Base-by-base conservation (phyloP, 2,113 vertebrate species). In the Pseudopipra pipra region DNA sequence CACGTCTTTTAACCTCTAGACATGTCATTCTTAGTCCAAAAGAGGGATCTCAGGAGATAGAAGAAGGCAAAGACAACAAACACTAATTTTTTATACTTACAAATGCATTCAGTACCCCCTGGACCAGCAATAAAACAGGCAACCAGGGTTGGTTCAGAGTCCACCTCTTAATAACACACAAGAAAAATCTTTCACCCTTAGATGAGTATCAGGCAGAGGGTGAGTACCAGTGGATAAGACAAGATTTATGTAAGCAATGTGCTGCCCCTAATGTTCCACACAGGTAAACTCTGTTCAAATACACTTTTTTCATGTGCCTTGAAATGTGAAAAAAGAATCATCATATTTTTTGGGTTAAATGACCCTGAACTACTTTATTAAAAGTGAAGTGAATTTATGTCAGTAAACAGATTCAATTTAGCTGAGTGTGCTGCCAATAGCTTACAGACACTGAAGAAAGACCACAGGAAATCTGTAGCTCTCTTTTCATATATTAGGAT, bases 1-100 rank as follows among this genome's bases (percentile, higher is more conserved):
- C 72, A 46, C 58, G 28, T 82, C 73, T 96, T 97, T 95, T 77
- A 85, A 93, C 72, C 31, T 92, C 47, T 55, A 52, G 56, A 82
- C 9, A 43, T 49, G 54, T 65, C 75, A 95, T 67, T 87, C 77
- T 68, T 62, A 87, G 41, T 74, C 35, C 39, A 88, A 89, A 97
- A 85, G 72, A 83, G 62, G 37, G 16, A 61, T 74, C 72, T 63
- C 31, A 19, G 11, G 58, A 78, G 68, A 43, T 47, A 85, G 61
- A 83, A 33, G 63, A 18, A 44, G 15, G 44, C 52, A 91, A 96
- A 93, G 23, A 92, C 58, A 77, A 78, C 30, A 86, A 85, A 93
- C 86, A 71, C 15, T 66, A 58, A 73, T 63, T 93, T 87, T 87
- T 92, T 58, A 41, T 94, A 77, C 63, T 94, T 87, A 84, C 28